Percentiles rank a stretch among this genome's conserved stretches.
Conservation (phyloP, 2,888 invertebrate genomes). For the Leptopilina syphax region DNA sequence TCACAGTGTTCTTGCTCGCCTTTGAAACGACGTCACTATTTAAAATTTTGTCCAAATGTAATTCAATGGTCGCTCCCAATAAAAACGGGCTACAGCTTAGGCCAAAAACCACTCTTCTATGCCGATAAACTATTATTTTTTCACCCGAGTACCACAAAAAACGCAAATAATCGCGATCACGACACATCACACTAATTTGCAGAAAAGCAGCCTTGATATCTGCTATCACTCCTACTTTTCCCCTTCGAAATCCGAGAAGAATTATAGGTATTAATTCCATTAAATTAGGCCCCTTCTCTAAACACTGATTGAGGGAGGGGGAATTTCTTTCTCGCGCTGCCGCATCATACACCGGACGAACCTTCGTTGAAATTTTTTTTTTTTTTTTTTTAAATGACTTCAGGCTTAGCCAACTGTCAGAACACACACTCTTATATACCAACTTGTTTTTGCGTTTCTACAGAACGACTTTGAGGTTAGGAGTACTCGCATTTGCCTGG, state of each 20-base stretch:
- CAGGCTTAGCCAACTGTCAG: no score
- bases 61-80: background rate
- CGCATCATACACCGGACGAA: slow-evolving; percentile 58
- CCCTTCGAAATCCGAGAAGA: slow-evolving; percentile 47
- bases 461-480: no score
- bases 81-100: slow-evolving; percentile 28
- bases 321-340: slow-evolving; percentile 54
- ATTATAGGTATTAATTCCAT: slow-evolving; percentile 50
- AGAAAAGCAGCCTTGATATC: slow-evolving; percentile 27
- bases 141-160: slow-evolving; percentile 30
- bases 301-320: slow-evolving; percentile 56
- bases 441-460: no score
- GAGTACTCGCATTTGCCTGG: no score
- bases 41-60: background rate
- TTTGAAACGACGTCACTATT: slow-evolving; percentile 25
- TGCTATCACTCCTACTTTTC: slow-evolving; percentile 40
- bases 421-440: no score
- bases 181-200: slow-evolving; percentile 11
- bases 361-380: slow-evolving; percentile 57
- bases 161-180: slow-evolving; percentile 27
- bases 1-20: slow-evolving; percentile 40
- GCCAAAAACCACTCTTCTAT: slow-evolving; percentile 36
- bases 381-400: no score
- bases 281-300: slow-evolving; percentile 50
- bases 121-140: slow-evolving; percentile 15